Percentiles rank a stretch among this genome's conserved stretches.
These are phyloP conservation scores for Trichomycterus rosablanca DNA, from an alignment of 2,113 vertebrate genomes.

Conservation along the genomic window DNA sequence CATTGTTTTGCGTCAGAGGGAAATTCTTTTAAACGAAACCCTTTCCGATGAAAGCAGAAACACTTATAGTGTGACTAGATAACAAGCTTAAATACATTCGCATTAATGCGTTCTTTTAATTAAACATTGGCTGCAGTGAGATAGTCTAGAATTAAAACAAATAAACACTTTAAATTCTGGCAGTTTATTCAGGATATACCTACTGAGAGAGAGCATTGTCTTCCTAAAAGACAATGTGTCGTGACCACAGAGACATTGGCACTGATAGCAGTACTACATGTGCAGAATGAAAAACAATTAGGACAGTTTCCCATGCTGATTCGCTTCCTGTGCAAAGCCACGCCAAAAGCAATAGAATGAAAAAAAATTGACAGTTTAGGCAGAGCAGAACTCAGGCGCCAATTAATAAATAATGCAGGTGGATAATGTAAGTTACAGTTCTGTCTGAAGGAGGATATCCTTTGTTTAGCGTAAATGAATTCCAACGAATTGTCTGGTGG, in stretches of 20 bases:
- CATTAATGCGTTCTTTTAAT: neutral
- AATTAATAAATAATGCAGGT: slow-evolving; percentile 56
- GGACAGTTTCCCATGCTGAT: slow-evolving; percentile 33
- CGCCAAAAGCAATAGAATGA: slow-evolving; percentile 39
- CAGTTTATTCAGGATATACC: slow-evolving; percentile 23
- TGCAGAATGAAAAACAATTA: slow-evolving; percentile 40
- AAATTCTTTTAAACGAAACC: slow-evolving; percentile 30
- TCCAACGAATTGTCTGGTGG: slow-evolving; percentile 48
- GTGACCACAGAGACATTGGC: slow-evolving; percentile 21
- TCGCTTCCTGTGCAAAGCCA: slow-evolving; percentile 58
- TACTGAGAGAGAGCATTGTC: slow-evolving; percentile 19
- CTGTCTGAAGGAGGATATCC: slow-evolving; percentile 68
- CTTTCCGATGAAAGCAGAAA: slow-evolving; percentile 35
- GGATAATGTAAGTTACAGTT: slow-evolving; percentile 42
- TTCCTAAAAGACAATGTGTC: slow-evolving; percentile 19
- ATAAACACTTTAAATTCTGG: slow-evolving; percentile 14
- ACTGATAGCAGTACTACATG: slow-evolving; percentile 22
- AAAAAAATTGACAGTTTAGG: slow-evolving; percentile 22
- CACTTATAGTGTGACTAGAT: slow-evolving; percentile 14
- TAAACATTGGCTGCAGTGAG: neutral
- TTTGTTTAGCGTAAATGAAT: slow-evolving; percentile 66
- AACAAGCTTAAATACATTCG: slow-evolving; percentile 3
- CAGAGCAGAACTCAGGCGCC: slow-evolving; percentile 49
- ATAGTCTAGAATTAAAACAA: slow-evolving; percentile 2
- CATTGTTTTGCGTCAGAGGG: slow-evolving; percentile 35